Evolutionary conservation across 2,888 invertebrate genomes (phyloP), one percentile per base, ranked within the genome.

Genomic region (Bombylius major): DNA sequence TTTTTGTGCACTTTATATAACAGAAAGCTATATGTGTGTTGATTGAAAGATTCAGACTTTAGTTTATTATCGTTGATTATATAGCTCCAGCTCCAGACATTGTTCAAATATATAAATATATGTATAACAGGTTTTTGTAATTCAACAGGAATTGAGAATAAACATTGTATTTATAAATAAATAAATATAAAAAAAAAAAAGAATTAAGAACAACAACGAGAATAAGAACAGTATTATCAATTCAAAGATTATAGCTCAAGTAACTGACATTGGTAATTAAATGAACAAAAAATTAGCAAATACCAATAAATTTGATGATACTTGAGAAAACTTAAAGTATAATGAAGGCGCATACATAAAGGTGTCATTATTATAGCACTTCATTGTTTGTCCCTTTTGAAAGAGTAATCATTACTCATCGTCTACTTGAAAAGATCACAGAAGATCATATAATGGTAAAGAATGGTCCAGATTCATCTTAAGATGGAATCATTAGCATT

Each of bases 301-400:
- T 51, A 54, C 57, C 57, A 59, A 59, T 59, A 59, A 57, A 59
- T 59, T 59, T 59, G 57, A 57, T 57, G 39, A 42, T 8, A 42
- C 12, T 42, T 11, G 11, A 42, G 11, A 42, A 36, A 4, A 36
- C 36, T 6, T 8, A 8, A 9, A 36, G 6, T 2, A 36, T 36
- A 9, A 36, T 36, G 36, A 36, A 8, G 36, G 36, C 36, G 9
- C 9, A 36, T 39, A 42, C 12, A 42, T 42, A 11, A 42, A 42
- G 39, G 39, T 42, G 39, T 42, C 39, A 42, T 42, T 11, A 42
- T 42, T 11, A 11, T 42, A 11, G 39, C 39, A 42, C 39, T 46
- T 46, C 55, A 47, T 51, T 46, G 46, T 46, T 46, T 46, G 44
- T 12, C 6, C 5, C 6, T n/a, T 6, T 46, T 5, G 4, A 46